Conservation (phyloP, 1,140 invertebrate species). For the Zaprionus inermis region DNA sequence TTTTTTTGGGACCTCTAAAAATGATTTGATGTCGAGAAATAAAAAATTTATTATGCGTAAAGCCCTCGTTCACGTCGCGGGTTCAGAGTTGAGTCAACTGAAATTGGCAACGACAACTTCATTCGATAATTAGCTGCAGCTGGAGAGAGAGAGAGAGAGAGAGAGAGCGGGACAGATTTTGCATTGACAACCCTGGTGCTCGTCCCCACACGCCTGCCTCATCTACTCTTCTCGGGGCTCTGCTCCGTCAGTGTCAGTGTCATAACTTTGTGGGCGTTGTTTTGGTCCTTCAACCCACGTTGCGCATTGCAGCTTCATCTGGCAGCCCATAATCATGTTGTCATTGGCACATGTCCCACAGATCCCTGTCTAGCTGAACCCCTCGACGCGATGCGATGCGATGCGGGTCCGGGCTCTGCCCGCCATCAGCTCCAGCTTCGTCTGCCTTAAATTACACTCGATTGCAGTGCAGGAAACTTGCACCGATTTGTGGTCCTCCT, state of each 20-base stretch:
- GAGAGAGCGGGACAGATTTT: slow-evolving; percentile 8
- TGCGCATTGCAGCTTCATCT: slow-evolving; percentile 44
- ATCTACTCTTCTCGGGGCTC: background rate
- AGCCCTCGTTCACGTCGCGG: slow-evolving; percentile 48
- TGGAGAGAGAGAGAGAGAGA: background rate
- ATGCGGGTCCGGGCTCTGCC: slow-evolving; percentile 1
- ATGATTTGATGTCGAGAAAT: slow-evolving; percentile 75
- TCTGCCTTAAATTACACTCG: slow-evolving; percentile 18
- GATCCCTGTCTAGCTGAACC: slow-evolving; percentile 33
- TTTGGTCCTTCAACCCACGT: background rate
- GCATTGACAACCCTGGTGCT: slow-evolving; percentile 43
- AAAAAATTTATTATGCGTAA: slow-evolving; percentile 78
- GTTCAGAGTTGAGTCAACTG: slow-evolving; percentile 35
- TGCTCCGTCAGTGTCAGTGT: slow-evolving; percentile 68
- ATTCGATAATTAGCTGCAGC: slow-evolving; percentile 54
- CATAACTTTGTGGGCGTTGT: slow-evolving; percentile 75
- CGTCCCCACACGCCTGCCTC: too few relatives aligned
- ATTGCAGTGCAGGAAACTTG: slow-evolving; percentile 31
- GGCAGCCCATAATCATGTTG: slow-evolving; percentile 74
- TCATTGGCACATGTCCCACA: slow-evolving; percentile 61
- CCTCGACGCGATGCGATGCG: slow-evolving; percentile 15
- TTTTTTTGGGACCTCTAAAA: background rate
- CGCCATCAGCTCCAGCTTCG: background rate
- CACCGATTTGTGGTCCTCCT: slow-evolving; percentile 35
- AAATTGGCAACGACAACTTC: slow-evolving; percentile 68